Conservation (phyloP, 2,888 invertebrate genomes). For the Polydrusus cervinus region DNA sequence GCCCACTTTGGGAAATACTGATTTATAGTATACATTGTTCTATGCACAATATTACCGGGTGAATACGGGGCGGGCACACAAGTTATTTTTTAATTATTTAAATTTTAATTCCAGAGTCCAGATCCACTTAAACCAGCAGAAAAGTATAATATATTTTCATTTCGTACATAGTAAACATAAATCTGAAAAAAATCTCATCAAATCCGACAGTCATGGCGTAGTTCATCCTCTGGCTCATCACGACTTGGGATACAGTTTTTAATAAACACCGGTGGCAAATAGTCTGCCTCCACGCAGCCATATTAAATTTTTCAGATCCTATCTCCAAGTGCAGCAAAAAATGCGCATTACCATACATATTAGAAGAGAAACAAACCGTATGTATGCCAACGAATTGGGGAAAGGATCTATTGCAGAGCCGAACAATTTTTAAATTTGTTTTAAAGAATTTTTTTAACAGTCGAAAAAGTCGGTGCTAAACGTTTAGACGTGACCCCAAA, state of each 20-base stretch:
- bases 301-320: slow-evolving; percentile 53
- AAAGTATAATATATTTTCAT: too few relatives aligned
- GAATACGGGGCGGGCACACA: too few relatives aligned
- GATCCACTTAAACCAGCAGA: too few relatives aligned
- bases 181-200: slow-evolving; percentile 30
- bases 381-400: slow-evolving; percentile 45
- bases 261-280: slow-evolving; percentile 47
- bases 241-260: slow-evolving; percentile 32
- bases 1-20: too few relatives aligned
- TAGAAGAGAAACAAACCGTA: slow-evolving; percentile 49
- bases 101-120: too few relatives aligned
- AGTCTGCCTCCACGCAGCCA: slow-evolving; percentile 44
- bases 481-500: too few relatives aligned
- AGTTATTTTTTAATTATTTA: too few relatives aligned
- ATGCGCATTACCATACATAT: slow-evolving; percentile 54
- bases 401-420: slow-evolving; percentile 39
- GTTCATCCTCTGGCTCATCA: slow-evolving; percentile 1
- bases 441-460: slow-evolving; percentile 5
- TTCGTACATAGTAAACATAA: not conserved
- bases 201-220: slow-evolving; percentile 6
- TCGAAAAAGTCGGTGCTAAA: not conserved
- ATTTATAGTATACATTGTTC: too few relatives aligned
- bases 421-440: slow-evolving; percentile 36
- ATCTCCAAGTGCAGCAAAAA: slow-evolving; percentile 54
- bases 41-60: too few relatives aligned